Evolutionary conservation across 2,113 vertebrate genomes (phyloP).

Genomic region (Zosterops japonicus): DNA sequence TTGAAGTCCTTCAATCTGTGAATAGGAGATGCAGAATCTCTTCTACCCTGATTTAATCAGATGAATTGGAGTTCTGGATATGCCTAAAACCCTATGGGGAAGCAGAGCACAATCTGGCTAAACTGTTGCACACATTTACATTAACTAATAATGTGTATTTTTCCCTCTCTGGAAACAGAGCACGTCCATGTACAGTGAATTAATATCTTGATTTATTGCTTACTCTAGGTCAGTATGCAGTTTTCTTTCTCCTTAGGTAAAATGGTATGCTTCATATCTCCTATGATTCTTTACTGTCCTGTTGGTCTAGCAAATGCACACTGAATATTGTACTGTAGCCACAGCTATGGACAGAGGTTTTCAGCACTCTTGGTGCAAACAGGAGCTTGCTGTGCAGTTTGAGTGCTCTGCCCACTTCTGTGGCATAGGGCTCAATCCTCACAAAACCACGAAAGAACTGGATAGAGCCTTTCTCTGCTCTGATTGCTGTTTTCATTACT

Average conservation of each 20-base stretch:
- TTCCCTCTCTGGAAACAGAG: background rate
- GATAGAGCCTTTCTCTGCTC: background rate
- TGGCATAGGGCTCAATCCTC: background rate
- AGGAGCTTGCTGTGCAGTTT: background rate
- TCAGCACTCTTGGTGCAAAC: background rate
- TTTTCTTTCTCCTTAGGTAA: background rate
- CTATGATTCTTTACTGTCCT: background rate
- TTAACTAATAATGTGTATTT: background rate
- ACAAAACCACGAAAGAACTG: background rate
- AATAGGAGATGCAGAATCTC: background rate
- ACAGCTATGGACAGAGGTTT: background rate
- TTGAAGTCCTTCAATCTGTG: background rate
- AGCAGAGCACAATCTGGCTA: fast-evolving
- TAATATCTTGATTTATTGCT: background rate
- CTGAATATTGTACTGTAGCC: background rate
- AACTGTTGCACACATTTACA: background rate
- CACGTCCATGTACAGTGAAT: background rate
- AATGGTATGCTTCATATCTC: background rate
- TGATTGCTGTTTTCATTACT: background rate
- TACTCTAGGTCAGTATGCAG: background rate
- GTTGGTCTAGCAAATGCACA: background rate
- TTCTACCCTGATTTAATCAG: background rate
- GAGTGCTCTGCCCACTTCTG: background rate
- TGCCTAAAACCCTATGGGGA: background rate
- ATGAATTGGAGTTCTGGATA: background rate